Base-by-base conservation (phyloP, 1,140 invertebrate species). In the Danaus melanippus region DNA sequence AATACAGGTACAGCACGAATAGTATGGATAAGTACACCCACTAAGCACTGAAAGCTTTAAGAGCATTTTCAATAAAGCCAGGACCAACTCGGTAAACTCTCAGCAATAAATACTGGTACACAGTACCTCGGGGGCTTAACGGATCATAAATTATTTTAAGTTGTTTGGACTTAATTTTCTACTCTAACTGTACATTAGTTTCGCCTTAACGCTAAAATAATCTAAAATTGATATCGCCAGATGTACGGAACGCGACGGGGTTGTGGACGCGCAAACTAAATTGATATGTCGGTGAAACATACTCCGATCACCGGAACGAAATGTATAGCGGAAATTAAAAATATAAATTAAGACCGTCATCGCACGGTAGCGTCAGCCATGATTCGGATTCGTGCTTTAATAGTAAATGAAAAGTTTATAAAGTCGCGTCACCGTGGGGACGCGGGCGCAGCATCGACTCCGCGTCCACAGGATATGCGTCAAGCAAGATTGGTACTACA, bases 181-280 rank as follows among this genome's bases (percentile, higher is more conserved):
- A 88, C 83, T 87, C 81, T 86, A 86, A 88, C 87, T 88, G 87
- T 88, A 88, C 85, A 88, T 88, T 87, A 88, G 84, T 87, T 88
- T 87, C 86, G 87, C 85, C 87, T 88, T 88, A 88, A 81, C 66
- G 75, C 86, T 87, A 85, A 87, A 87, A 87, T 87, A 87, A 87
- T 86, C 86, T 87, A 86, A 79, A 81, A 78, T 72, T 85, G 79
- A 85, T 86, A 84, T 85, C 76, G 65, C 80, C 80, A 75, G 77
- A 81, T 81, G 73, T 70, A 76, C 62, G 66, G 64, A 59, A 71
- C 65, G 74, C 69, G 71, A 65, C 21, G 21, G 66, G 67, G 69
- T 57, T 69, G 71, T 58, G 64, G 65, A 77, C 77, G 76, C 75
- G 79, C 76, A 79, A 15, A 78, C 73, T 56, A 68, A 71, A 69